phyloP scores from a whole-genome alignment of 2,888 invertebrate genomes.

The Scaptomyza polygonia region DNA sequence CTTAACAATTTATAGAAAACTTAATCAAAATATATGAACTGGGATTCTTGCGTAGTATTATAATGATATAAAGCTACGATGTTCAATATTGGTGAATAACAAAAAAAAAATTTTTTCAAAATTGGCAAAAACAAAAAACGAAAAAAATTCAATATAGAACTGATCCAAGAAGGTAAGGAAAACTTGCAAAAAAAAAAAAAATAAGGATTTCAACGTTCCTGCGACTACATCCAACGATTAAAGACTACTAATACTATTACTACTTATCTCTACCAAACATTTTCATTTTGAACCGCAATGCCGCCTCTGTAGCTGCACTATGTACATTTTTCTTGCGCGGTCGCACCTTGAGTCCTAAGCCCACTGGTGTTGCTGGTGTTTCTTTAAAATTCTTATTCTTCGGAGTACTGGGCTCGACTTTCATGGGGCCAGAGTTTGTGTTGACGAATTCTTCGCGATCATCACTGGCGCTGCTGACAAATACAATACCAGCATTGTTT shows the following conservation, averaged over 20 bases:
- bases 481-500: constrained; percentile 66
- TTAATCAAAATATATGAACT: neutral
- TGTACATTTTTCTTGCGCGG: neutral
- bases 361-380: constrained; percentile 66
- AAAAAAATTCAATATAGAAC: constrained; percentile 5
- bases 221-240: neutral
- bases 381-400: constrained; percentile 70
- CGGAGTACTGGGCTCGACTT: constrained; percentile 79
- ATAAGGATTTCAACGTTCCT: neutral
- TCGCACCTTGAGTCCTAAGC: constrained; percentile 32
- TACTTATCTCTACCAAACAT: constrained; percentile 41
- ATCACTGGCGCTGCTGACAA: constrained; percentile 15
- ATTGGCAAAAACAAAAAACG: neutral
- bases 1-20: neutral
- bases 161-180: neutral
- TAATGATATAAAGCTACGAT: neutral
- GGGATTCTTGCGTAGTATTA: neutral
- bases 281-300: constrained; percentile 55
- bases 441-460: constrained; percentile 47
- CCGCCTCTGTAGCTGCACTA: constrained; percentile 52
- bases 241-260: neutral
- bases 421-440: constrained; percentile 74
- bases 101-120: constrained; percentile 8
- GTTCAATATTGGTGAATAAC: neutral
- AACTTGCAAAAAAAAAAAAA: constrained; percentile 16